These are phyloP conservation scores for Notiomystis cincta DNA, from an alignment of 2,113 vertebrate genomes.

Conservation along the genomic window DNA sequence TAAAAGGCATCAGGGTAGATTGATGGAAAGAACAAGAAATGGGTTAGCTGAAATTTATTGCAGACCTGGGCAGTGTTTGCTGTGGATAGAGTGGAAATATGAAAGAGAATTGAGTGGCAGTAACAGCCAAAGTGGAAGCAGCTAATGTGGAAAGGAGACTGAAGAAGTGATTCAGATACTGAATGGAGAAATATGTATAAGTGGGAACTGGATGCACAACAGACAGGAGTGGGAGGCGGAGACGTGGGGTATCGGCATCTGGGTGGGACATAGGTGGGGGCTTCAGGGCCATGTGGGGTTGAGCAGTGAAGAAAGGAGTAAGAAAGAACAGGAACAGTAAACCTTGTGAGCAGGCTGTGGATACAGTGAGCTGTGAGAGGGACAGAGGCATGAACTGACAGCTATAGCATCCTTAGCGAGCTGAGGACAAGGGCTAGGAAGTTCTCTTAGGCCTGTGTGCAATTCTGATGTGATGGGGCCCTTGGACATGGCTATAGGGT, in stretches of 20 bases:
- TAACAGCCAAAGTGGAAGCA: not conserved
- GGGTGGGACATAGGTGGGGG: not conserved
- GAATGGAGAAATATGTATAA: not conserved
- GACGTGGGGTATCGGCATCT: not conserved
- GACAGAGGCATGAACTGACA: not conserved
- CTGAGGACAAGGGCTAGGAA: not conserved
- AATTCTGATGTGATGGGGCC: not conserved
- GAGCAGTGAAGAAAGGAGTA: not conserved
- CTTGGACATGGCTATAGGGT: not conserved
- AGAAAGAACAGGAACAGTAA: not conserved
- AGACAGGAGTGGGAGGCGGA: not conserved
- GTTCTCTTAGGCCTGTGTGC: not conserved
- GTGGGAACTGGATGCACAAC: not conserved
- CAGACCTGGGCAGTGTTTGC: not conserved
- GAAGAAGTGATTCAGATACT: not conserved
- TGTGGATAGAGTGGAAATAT: conserved; percentile 22
- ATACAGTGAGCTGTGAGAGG: not conserved
- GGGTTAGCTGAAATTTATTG: conserved; percentile 44
- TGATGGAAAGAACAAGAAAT: conserved; percentile 26
- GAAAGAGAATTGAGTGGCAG: conserved; percentile 12
- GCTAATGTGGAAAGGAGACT: not conserved
- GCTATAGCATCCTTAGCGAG: not conserved
- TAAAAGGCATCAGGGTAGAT: conserved; percentile 21
- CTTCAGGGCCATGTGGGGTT: not conserved
- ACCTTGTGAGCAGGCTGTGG: not conserved